These are phyloP conservation scores for Drosophila pseudoobscura DNA, from an alignment of 1,140 invertebrate genomes.

Conservation along the genomic window DNA sequence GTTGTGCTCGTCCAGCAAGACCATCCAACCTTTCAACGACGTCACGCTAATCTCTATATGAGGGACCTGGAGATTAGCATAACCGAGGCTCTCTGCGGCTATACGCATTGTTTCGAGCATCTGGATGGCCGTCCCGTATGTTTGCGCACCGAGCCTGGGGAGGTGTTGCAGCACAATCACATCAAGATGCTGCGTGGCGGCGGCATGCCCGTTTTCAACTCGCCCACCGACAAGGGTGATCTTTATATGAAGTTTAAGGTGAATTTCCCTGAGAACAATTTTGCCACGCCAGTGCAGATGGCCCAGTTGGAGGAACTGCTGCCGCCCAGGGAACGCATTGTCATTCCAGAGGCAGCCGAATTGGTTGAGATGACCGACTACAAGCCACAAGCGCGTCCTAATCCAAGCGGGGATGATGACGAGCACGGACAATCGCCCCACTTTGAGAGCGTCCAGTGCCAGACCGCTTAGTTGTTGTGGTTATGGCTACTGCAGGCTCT, in stretches of 20 bases:
- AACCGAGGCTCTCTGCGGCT: constrained; percentile 96
- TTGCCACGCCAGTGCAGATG: constrained; percentile 88
- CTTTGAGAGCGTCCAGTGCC: constrained; percentile 74
- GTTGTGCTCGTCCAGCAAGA: constrained; percentile 93
- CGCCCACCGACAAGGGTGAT: constrained; percentile 93
- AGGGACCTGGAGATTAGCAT: constrained; percentile 88
- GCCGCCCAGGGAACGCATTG: constrained; percentile 87
- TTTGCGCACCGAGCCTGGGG: constrained; percentile 88
- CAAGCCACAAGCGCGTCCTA: constrained; percentile 86
- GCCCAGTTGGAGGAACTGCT: constrained; percentile 89
- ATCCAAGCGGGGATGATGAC: constrained; percentile 61
- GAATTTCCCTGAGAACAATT: constrained; percentile 92
- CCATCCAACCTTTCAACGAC: constrained; percentile 90
- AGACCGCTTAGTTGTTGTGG: constrained; percentile 75
- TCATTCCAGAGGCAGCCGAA: constrained; percentile 91
- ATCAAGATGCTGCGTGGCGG: constrained; percentile 92
- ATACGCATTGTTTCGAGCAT: constrained; percentile 91
- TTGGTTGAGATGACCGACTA: constrained; percentile 92
- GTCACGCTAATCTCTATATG: constrained; percentile 90
- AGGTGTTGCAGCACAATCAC: constrained; percentile 89
- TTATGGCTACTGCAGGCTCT: constrained; percentile 62
- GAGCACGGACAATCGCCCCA: constrained; percentile 67
- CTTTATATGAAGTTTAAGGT: constrained; percentile 95
- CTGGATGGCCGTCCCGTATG: constrained; percentile 92
- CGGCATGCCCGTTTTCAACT: constrained; percentile 95